Evolutionary conservation across 2,113 vertebrate genomes (phyloP).

Genomic region (Marcusenius ussheri): DNA sequence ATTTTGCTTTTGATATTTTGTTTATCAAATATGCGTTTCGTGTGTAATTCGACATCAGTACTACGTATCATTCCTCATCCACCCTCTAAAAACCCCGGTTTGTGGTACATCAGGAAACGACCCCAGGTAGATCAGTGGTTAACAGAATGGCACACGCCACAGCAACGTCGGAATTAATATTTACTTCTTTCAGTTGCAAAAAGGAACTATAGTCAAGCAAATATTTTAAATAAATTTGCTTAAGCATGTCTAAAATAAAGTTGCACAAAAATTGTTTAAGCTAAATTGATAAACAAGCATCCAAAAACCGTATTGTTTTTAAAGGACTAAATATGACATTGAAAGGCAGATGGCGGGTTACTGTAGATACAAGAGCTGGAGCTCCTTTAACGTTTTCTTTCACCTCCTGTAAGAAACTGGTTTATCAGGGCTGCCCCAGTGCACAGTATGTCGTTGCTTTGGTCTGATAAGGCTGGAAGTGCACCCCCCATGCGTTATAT

Average conservation of each 20-base stretch:
- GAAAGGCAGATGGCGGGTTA: background rate
- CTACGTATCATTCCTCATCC: background rate
- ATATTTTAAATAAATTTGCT: background rate
- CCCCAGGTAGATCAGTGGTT: background rate
- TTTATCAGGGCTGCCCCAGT: background rate
- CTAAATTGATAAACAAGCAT: background rate
- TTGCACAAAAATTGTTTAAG: background rate
- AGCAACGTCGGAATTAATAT: background rate
- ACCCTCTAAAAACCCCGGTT: background rate
- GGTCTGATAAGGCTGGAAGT: background rate
- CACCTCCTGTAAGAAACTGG: background rate
- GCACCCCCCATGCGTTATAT: background rate
- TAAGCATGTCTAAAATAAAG: background rate
- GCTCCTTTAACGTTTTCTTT: background rate
- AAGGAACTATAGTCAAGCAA: background rate
- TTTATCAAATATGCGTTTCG: background rate
- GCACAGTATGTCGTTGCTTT: background rate
- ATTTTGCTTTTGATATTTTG: too few species aligned
- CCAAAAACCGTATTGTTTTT: background rate
- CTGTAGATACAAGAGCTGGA: background rate
- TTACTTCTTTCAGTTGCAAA: background rate
- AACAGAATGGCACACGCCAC: background rate
- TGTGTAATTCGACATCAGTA: background rate
- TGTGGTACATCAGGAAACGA: background rate
- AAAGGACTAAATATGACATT: background rate